Percentiles rank a stretch among this genome's conserved stretches.
phyloP scores from a whole-genome alignment of 2,797 vertebrate genomes.

The Sebastolobus altivelis region DNA sequence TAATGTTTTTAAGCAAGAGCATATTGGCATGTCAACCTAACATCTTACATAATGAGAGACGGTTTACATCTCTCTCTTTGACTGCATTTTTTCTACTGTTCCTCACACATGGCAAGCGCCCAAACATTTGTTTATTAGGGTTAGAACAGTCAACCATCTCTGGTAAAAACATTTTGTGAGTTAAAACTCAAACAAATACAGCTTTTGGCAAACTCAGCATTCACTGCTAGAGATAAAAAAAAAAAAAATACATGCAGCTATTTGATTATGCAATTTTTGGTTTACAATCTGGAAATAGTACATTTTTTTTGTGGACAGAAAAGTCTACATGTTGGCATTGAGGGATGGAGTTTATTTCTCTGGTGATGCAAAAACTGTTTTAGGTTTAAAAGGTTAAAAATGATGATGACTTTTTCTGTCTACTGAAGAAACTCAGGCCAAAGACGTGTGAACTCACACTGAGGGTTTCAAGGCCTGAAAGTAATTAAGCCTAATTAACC shows the following conservation, averaged over 20 bases:
- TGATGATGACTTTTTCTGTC: slow-evolving; percentile 7
- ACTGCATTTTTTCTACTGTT: slow-evolving; percentile 5
- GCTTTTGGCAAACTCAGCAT: neutral
- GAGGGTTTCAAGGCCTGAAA: slow-evolving; percentile 51
- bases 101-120: slow-evolving; percentile 21
- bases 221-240: neutral
- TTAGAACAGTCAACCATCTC: neutral
- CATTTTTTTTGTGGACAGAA: neutral
- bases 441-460: slow-evolving; percentile 1
- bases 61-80: slow-evolving; percentile 3
- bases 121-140: slow-evolving; percentile 8
- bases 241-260: slow-evolving; percentile 1
- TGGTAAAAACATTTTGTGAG: neutral
- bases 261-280: neutral
- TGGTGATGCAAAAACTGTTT: neutral
- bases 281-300: neutral
- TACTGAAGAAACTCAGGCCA: neutral
- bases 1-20: slow-evolving; percentile 9
- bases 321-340: neutral
- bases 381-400: neutral
- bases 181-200: neutral
- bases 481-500: slow-evolving; percentile 66
- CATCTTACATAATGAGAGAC: slow-evolving; percentile 11
- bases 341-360: neutral
- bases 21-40: slow-evolving; percentile 4